Conservation (phyloP, 2,797 vertebrate species). For the Anabacerthia variegaticeps region DNA sequence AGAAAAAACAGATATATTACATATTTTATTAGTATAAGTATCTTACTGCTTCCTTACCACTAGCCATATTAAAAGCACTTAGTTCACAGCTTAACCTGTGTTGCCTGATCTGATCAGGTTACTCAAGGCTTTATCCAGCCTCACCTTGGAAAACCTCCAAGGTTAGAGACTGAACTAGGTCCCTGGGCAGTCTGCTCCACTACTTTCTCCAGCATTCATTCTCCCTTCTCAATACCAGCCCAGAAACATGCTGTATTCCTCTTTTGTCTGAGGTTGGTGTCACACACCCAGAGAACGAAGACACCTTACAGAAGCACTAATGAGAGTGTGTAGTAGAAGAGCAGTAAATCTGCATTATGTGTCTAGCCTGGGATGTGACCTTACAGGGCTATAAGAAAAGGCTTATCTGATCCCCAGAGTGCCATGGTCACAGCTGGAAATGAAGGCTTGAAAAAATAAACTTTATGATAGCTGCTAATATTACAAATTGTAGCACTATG, state of each 20-base stretch:
- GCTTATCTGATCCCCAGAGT: slow-evolving; percentile 37
- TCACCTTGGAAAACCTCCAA: not conserved
- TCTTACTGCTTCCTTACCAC: not conserved
- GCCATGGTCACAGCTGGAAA: slow-evolving; percentile 62
- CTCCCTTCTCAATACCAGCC: not conserved
- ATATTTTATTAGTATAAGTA: not conserved
- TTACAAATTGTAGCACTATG: slow-evolving; percentile 64
- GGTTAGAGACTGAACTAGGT: not conserved
- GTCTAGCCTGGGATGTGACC: not conserved
- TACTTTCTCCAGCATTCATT: not conserved
- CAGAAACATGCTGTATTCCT: not conserved
- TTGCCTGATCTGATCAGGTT: not conserved
- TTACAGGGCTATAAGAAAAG: slow-evolving; percentile 25
- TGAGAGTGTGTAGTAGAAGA: not conserved
- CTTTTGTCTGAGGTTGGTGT: not conserved
- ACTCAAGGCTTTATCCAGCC: not conserved
- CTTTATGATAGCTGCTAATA: slow-evolving; percentile 71
- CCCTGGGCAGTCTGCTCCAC: not conserved
- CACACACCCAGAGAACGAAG: slow-evolving; percentile 2
- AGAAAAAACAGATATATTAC: not conserved
- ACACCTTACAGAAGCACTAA: slow-evolving; percentile 15
- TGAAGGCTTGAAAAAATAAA: slow-evolving; percentile 68
- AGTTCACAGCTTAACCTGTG: not conserved
- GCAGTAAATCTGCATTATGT: slow-evolving; percentile 35
- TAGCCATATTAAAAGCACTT: not conserved